Evolutionary conservation across 2,113 vertebrate genomes (phyloP), one percentile per base, ranked within the genome.

Genomic region (Clinocottus analis): DNA sequence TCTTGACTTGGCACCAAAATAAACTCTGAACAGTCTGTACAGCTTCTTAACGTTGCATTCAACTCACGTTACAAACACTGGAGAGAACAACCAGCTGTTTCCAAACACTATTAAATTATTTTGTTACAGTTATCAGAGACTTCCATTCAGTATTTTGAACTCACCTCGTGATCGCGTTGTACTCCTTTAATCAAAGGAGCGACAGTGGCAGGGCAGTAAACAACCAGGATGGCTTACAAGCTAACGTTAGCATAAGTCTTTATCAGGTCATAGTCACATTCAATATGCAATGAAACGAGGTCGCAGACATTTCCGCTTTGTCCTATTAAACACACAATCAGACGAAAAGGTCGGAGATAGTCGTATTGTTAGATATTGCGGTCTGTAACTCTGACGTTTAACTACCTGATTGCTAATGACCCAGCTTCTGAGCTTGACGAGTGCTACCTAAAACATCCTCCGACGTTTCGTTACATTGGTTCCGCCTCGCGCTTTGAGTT

Each of bases 191-290:
- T 8, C 7, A n/a, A 14, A n/a, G 51, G 74, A 23, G 31, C 1
- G 33, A 33, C 53, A 66, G 75, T 1, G 17, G 10, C 2, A 41
- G 6, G 17, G 31, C 64, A 58, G 69, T 75, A 75, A 87, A 88
- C 85, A 80, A 80, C 13, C 60, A 27, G 56, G 63, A 1, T 0
- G 62, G 82, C 82, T 88, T 82, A 79, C 72, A 85, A 19, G 81
- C 87, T 86, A 88, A 84, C 33, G 72, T 56, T 79, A 89, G 81
- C 70, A 67, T 9, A 39, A 43, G 51, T 64, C 25, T 64, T 33
- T 7, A 7, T 90, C 71, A 82, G 47, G 85, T 88, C 33, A 66
- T 56, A 68, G 78, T 63, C 35, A 56, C 35, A 21, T 16, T 7
- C 45, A 45, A 82, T 3, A 29, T 3, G 10, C n/a, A n/a, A 37